Percentiles rank a stretch among this genome's conserved stretches.
Conservation (phyloP, 2,888 invertebrate species). For the Nomada fabriciana region DNA sequence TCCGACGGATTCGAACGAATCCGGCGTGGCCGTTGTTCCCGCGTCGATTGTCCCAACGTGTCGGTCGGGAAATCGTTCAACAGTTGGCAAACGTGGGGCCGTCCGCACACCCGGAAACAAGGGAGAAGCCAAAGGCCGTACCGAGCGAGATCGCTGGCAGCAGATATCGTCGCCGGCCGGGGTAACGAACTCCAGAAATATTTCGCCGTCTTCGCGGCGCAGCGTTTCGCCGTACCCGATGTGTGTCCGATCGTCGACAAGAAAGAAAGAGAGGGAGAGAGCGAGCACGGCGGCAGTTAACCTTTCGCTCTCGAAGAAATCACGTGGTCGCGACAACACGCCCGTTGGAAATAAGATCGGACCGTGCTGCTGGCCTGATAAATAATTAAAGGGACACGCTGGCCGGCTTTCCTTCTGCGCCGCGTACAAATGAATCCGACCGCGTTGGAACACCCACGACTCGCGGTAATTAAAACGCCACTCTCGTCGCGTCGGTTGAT, state of each 20-base stretch:
- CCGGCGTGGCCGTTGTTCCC: constrained; percentile 26
- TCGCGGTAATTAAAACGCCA: constrained; percentile 54
- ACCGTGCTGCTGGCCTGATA: constrained; percentile 17
- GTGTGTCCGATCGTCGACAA: too few species aligned
- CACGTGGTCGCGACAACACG: too few species aligned
- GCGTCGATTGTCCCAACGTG: neutral
- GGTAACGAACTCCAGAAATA: constrained; percentile 65
- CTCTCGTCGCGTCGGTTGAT: constrained; percentile 41
- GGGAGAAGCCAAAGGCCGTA: constrained; percentile 54
- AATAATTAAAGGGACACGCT: constrained; percentile 45
- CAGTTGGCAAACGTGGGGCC: constrained; percentile 34
- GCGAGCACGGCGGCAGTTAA: too few species aligned
- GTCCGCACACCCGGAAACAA: constrained; percentile 49
- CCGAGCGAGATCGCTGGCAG: constrained; percentile 46
- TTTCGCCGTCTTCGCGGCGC: neutral
- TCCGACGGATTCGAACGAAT: constrained; percentile 49
- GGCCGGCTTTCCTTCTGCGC: constrained; percentile 19
- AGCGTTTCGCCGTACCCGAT: too few species aligned
- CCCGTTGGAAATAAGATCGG: constrained; percentile 9
- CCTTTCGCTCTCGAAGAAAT: too few species aligned
- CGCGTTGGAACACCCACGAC: constrained; percentile 51
- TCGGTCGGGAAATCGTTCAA: constrained; percentile 16
- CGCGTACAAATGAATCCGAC: neutral
- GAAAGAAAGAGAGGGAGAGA: too few species aligned
- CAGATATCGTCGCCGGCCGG: constrained; percentile 55